Conservation (phyloP, 2,888 invertebrate species). For the Sicus ferrugineus region DNA sequence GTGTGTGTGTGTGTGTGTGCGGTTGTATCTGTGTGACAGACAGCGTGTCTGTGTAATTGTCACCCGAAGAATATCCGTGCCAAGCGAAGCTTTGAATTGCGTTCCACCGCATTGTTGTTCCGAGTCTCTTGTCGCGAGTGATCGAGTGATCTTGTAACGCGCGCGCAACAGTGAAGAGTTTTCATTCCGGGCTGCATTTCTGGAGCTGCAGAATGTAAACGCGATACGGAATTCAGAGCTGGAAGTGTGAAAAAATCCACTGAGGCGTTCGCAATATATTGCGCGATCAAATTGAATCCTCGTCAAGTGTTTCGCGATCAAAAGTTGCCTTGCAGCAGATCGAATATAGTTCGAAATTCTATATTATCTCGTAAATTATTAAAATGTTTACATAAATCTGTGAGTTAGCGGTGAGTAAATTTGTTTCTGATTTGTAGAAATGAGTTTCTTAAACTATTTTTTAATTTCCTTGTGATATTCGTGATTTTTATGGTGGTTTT, state of each 20-base stretch:
- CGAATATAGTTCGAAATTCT: too few species aligned
- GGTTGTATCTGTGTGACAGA: background rate
- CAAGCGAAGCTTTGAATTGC: constrained; percentile 18
- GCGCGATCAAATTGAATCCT: too few species aligned
- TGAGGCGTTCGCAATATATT: background rate
- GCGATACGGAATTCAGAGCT: background rate
- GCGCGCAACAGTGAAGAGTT: background rate
- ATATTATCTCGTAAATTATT: too few species aligned
- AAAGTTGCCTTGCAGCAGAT: too few species aligned
- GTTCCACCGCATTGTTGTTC: constrained; percentile 16
- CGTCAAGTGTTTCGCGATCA: too few species aligned
- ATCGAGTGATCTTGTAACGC: constrained; percentile 9
- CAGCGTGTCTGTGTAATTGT: constrained; percentile 25
- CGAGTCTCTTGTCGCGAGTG: constrained; percentile 18
- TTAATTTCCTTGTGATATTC: too few species aligned
- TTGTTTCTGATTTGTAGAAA: too few species aligned
- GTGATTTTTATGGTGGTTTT: too few species aligned
- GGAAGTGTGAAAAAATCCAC: background rate
- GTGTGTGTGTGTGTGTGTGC: constrained; percentile 21
- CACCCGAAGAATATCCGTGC: constrained; percentile 26
- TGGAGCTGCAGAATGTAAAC: background rate
- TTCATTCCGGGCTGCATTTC: background rate
- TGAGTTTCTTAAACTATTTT: too few species aligned
- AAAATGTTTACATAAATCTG: too few species aligned
- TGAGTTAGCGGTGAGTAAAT: too few species aligned